These are phyloP conservation scores for Bubo scandiacus DNA, from an alignment of 2,113 vertebrate species.

Conservation along the genomic window DNA sequence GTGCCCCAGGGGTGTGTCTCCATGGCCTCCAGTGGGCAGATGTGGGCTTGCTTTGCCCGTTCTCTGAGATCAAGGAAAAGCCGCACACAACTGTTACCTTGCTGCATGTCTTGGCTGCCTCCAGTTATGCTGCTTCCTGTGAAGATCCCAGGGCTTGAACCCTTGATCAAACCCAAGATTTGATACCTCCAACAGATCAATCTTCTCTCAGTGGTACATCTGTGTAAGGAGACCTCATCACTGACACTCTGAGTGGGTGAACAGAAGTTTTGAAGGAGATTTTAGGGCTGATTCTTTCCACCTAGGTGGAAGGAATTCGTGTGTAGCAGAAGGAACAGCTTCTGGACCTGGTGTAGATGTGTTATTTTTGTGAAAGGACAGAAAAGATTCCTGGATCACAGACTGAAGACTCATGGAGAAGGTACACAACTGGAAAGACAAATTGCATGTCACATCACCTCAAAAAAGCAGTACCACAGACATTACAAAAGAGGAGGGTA, in stretches of 20 bases:
- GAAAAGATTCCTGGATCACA: not conserved
- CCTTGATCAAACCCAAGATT: not conserved
- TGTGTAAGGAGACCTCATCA: not conserved
- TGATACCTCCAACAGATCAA: not conserved
- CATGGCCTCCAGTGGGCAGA: not conserved
- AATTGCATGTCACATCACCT: not conserved
- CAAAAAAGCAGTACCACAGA: not conserved
- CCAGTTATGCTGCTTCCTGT: not conserved
- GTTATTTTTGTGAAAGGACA: not conserved
- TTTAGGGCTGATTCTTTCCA: not conserved
- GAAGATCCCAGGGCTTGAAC: not conserved
- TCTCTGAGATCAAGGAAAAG: not conserved
- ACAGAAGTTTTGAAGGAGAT: not conserved
- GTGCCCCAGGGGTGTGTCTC: not conserved
- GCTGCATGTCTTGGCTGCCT: not conserved
- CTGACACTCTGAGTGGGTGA: not conserved
- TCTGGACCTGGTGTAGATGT: not conserved
- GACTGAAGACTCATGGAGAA: not conserved
- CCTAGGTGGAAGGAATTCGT: not conserved
- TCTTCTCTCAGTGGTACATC: not conserved
- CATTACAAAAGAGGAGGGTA: not conserved
- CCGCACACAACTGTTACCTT: not conserved
- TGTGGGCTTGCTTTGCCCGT: not conserved
- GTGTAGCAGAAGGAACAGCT: not conserved
- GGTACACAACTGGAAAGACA: not conserved